Evolutionary conservation across 1,140 invertebrate genomes (phyloP), one percentile per base, ranked within the genome.

Genomic region (Pogonognathellus flavescens): DNA sequence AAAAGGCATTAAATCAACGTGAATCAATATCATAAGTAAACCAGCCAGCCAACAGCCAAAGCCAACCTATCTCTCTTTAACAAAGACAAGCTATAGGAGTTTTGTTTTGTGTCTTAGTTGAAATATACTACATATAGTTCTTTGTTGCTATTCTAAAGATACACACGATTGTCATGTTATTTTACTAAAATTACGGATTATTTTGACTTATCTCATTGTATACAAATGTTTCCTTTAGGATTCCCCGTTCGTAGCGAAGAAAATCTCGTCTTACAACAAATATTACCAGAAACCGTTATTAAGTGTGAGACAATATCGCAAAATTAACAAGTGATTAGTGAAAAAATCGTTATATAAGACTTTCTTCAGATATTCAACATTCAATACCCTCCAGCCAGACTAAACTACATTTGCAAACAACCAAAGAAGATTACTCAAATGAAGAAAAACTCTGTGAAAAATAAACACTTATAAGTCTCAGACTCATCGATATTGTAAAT

Each of bases 401-500:
- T 4, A 57, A 1, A 3, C 53, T 4, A 57, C n/a, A 6, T 57
- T n/a, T 57, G 1, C 9, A 57, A 57, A 14, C 53, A 57, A 57
- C 11, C 9, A n/a, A 57, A 57, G 53, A 14, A 57, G 11, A 57
- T 49, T 18, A 72, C 14, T 18, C 70, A 76, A 76, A 76, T 76
- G 70, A 76, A 76, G 70, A 76, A 76, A 76, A 76, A 76, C 13
- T 13, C 62, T 31, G 70, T 49, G 70, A 41, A 41, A 41, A 41
- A 41, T 41, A 41, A 41, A 41, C 31, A 41, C 31, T 41, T 41
- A 3, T 41, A 41, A 41, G 31, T 41, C 31, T 41, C 31, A 41
- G 31, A 3, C 31, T 41, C 31, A 41, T 41, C 31, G 31, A 41
- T 41, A 41, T 41, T n/a, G n/a, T n/a, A n/a, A n/a, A 41, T 41